phyloP scores from a whole-genome alignment of 2,888 invertebrate species.

The Spatulosminthurus flaviceps region DNA sequence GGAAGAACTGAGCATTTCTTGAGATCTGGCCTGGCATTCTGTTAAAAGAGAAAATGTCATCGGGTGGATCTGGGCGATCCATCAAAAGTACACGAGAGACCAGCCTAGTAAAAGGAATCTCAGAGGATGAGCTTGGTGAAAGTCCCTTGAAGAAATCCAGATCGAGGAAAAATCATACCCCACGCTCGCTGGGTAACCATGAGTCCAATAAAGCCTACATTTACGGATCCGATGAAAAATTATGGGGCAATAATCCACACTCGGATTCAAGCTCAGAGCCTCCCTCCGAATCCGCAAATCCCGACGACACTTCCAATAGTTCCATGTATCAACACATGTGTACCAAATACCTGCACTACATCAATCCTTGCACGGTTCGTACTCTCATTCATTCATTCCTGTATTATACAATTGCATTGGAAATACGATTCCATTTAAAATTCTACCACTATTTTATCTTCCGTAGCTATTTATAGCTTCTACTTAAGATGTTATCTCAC shows the following conservation, averaged over 20 bases:
- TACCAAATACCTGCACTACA: neutral
- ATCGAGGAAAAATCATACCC: neutral
- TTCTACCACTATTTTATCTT: too few species aligned
- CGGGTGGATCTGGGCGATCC: too few species aligned
- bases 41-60: neutral
- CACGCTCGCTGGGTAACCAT: neutral
- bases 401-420: too few species aligned
- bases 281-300: constrained; percentile 11
- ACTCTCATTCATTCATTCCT: too few species aligned
- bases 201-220: neutral
- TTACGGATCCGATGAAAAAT: constrained; percentile 24
- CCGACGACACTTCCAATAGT: constrained; percentile 23
- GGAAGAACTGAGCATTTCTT: too few species aligned
- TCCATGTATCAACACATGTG: neutral
- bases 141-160: neutral
- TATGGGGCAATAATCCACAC: neutral
- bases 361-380: constrained; percentile 19
- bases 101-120: too few species aligned
- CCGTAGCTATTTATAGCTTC: too few species aligned
- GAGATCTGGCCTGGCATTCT: neutral
- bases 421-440: too few species aligned
- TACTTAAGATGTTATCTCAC: too few species aligned
- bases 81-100: too few species aligned
- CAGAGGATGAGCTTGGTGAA: too few species aligned
- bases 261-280: constrained; percentile 21